Evolutionary conservation across 2,888 invertebrate genomes (phyloP), one percentile per base, ranked within the genome.

Genomic region (Dendrolimus pini): DNA sequence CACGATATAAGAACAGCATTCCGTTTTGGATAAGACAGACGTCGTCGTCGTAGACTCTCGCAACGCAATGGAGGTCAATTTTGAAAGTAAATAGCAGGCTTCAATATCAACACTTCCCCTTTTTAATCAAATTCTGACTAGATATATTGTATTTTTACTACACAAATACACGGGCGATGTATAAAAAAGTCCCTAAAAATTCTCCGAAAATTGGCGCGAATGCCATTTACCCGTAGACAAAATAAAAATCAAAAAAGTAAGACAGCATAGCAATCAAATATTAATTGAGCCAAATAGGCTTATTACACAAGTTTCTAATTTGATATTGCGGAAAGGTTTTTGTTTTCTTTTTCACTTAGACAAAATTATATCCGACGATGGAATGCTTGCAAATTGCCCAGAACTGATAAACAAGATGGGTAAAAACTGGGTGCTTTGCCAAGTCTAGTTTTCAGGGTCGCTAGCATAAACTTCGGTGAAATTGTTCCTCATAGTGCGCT

Each of bases 361-460:
- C 12, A 14, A 41, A 56, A 66, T 58, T 57, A 67, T 57, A 58
- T 58, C 63, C 60, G 59, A 62, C 65, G 64, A 65, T 60, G 64
- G 67, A 71, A 72, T 72, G 68, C 66, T 71, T 67, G 69, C 70
- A 68, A 71, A 75, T 63, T 65, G 66, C 70, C 67, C 67, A 72
- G 69, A 78, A 71, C 71, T 71, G 73, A 80, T 84, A 84, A 83
- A 82, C 79, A 82, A 75, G 73, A 74, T 70, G 41, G 55, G 78
- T 74, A 76, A 70, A 77, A 82, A 78, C 75, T 82, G 82, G 84
- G 83, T 76, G 76, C 75, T 82, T 80, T 87, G 89, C 89, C 89
- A 89, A 89, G 86, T 81, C 80, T 79, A 83, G 81, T 69, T 80
- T 81, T 86, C 89, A 89, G 78, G 89, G 89, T 80, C 86, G 79